Evolutionary conservation across 2,797 vertebrate species (phyloP).

Genomic region (Mus caroli): DNA sequence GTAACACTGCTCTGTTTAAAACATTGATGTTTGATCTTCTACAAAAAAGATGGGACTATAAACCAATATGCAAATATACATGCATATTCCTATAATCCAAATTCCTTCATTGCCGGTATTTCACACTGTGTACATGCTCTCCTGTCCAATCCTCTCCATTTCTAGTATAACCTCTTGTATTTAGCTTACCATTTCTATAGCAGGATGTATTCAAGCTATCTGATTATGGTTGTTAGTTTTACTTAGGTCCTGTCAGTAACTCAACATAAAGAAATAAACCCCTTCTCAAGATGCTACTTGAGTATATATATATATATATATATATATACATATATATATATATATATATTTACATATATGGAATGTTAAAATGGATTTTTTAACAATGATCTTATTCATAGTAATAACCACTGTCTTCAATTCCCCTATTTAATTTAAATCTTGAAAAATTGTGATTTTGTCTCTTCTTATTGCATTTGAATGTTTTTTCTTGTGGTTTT

Average conservation of each 20-base stretch:
- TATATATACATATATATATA: neutral
- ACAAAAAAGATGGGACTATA: neutral
- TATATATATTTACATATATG: neutral
- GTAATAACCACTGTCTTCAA: neutral
- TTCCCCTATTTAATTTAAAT: neutral
- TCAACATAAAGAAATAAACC: neutral
- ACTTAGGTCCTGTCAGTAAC: neutral
- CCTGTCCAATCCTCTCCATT: neutral
- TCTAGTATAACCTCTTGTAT: neutral
- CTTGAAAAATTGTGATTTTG: neutral
- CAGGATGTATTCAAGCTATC: neutral
- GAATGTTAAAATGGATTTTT: neutral
- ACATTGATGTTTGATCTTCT: neutral
- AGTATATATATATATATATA: neutral
- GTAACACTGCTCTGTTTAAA: neutral
- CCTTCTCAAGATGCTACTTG: neutral
- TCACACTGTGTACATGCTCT: neutral
- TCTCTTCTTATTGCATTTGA: neutral
- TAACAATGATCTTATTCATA: neutral
- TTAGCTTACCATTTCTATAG: too few relatives aligned
- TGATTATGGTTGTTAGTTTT: neutral
- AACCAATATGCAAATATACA: neutral
- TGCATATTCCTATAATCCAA: neutral
- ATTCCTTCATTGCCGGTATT: neutral
- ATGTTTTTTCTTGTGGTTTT: neutral